Percentiles rank a stretch among this genome's conserved stretches.
These are phyloP conservation scores for Stegana nigrithorax DNA, from an alignment of 2,888 invertebrate genomes.

Conservation along the genomic window DNA sequence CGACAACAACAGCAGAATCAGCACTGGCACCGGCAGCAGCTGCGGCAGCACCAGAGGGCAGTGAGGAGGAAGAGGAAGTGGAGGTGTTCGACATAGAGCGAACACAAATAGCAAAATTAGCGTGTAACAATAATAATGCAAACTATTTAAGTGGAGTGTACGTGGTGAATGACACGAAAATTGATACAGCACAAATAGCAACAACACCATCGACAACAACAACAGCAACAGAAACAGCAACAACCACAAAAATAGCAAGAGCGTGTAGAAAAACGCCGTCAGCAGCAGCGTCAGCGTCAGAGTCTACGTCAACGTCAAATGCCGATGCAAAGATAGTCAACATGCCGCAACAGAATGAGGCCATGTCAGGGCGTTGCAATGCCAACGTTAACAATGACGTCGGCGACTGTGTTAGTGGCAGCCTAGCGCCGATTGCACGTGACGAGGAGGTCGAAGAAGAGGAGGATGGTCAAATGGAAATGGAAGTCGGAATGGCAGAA, in stretches of 20 bases:
- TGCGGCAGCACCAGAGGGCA: neutral
- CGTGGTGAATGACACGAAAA: slow-evolving; percentile 61
- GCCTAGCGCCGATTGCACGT: slow-evolving; percentile 58
- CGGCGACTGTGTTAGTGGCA: slow-evolving; percentile 28
- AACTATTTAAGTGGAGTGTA: slow-evolving; percentile 53
- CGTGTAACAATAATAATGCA: slow-evolving; percentile 24
- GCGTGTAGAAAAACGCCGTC: slow-evolving; percentile 36
- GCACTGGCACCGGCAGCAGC: too few relatives aligned
- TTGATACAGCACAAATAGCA: slow-evolving; percentile 43
- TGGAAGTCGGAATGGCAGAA: slow-evolving; percentile 15
- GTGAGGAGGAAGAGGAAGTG: slow-evolving; percentile 29
- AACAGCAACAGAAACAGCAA: slow-evolving; percentile 38
- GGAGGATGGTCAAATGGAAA: slow-evolving; percentile 37
- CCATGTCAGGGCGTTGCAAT: slow-evolving; percentile 25
- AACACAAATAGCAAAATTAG: slow-evolving; percentile 23
- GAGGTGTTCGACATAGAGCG: too few relatives aligned
- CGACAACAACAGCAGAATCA: too few relatives aligned
- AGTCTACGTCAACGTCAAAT: neutral
- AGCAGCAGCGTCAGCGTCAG: neutral
- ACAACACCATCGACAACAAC: slow-evolving; percentile 18
- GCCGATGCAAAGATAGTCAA: slow-evolving; percentile 7
- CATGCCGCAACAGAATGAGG: slow-evolving; percentile 35
- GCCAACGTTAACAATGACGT: too few relatives aligned
- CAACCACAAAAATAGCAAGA: slow-evolving; percentile 45
- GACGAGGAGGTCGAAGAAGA: slow-evolving; percentile 46